Conservation (phyloP, 2,888 invertebrate genomes). For the Minunthozetes semirufus region DNA sequence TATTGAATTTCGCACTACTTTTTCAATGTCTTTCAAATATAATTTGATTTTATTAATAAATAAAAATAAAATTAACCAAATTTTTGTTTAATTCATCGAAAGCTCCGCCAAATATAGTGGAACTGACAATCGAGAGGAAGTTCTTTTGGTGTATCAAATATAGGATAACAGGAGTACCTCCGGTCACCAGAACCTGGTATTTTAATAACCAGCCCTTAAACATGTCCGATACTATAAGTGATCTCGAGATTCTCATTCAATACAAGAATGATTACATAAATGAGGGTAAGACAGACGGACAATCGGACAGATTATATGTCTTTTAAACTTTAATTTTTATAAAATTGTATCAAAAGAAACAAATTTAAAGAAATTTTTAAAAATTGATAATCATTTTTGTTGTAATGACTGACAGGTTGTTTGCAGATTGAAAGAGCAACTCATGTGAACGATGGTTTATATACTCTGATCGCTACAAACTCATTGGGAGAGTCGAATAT, state of each 20-base stretch:
- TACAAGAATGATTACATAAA: slow-evolving; percentile 1
- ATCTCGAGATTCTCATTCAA: slow-evolving; percentile 16
- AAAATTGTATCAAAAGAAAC: too few species aligned
- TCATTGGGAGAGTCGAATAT: slow-evolving; percentile 39
- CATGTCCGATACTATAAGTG: slow-evolving; percentile 35
- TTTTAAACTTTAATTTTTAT: too few species aligned
- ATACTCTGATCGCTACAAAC: slow-evolving; percentile 41
- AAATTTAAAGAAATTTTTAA: too few species aligned
- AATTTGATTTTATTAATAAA: too few species aligned
- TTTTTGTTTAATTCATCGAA: background rate
- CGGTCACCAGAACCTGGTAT: slow-evolving; percentile 42
- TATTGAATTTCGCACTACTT: too few species aligned
- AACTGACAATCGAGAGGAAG: slow-evolving; percentile 37
- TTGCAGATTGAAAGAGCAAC: slow-evolving; percentile 38
- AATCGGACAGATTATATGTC: too few species aligned
- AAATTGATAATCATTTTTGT: background rate
- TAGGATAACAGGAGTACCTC: slow-evolving; percentile 42
- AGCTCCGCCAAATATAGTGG: slow-evolving; percentile 41
- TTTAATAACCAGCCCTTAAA: slow-evolving; percentile 39
- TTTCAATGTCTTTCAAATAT: too few species aligned
- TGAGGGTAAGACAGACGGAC: slow-evolving; percentile 8
- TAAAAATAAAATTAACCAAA: background rate
- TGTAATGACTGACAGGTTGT: slow-evolving; percentile 12
- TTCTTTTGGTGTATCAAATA: slow-evolving; percentile 42
- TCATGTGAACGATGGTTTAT: slow-evolving; percentile 41